phyloP scores from a whole-genome alignment of 2,113 vertebrate genomes.

The Gambusia holbrooki region DNA sequence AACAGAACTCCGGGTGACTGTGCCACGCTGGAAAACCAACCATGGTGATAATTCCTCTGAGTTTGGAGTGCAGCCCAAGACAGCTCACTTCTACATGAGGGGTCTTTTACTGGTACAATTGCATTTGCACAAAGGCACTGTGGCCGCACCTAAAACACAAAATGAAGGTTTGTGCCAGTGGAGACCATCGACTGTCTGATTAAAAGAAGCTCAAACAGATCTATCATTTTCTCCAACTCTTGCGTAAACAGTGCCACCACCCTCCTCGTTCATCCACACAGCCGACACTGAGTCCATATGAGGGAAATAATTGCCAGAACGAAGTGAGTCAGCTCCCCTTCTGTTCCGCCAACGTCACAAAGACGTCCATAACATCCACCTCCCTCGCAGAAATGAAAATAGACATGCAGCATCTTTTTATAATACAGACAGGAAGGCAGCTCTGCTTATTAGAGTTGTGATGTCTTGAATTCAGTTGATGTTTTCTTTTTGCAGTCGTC shows the following conservation, averaged over 20 bases:
- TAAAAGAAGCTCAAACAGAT: neutral
- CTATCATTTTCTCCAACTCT: slow-evolving; percentile 32
- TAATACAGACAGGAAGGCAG: slow-evolving; percentile 45
- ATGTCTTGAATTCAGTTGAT: neutral
- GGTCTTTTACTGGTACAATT: slow-evolving; percentile 47
- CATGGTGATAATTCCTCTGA: slow-evolving; percentile 55
- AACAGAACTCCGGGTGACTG: slow-evolving; percentile 57
- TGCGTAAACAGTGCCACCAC: slow-evolving; percentile 37
- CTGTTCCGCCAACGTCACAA: slow-evolving; percentile 71
- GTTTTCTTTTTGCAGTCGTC: slow-evolving; percentile 1
- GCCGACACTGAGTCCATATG: slow-evolving; percentile 67
- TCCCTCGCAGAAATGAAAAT: slow-evolving; percentile 69
- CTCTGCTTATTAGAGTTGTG: slow-evolving; percentile 14
- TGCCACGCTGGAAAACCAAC: slow-evolving; percentile 56
- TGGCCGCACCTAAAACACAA: slow-evolving; percentile 17
- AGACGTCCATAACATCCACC: slow-evolving; percentile 65
- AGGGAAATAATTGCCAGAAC: slow-evolving; percentile 66
- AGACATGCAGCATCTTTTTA: slow-evolving; percentile 52
- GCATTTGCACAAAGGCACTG: slow-evolving; percentile 42
- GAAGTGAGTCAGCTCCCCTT: slow-evolving; percentile 73
- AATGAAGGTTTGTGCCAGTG: neutral
- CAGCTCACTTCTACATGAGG: slow-evolving; percentile 44
- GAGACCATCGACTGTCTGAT: neutral
- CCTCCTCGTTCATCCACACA: slow-evolving; percentile 34
- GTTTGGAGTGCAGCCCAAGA: slow-evolving; percentile 56